Conservation (phyloP, 2,113 vertebrate genomes). For the Microcebus lehilahytsara region DNA sequence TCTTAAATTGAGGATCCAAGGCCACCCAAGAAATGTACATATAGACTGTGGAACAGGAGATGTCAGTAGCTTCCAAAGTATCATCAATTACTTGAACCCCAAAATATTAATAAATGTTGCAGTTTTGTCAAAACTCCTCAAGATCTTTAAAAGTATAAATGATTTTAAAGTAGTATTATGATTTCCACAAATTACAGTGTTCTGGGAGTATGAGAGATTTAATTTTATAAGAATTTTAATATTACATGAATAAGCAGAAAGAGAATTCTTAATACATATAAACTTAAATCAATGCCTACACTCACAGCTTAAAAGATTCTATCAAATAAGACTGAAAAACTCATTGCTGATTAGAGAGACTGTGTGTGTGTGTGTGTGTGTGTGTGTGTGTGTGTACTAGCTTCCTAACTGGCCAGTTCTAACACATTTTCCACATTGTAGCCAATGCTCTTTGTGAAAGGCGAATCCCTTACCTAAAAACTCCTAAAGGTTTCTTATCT, state of each 20-base stretch:
- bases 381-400: not conserved
- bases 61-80: not conserved
- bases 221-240: slow-evolving; percentile 28
- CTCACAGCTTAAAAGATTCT: not conserved
- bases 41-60: not conserved
- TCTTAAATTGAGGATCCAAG: not conserved
- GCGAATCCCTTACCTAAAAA: not conserved
- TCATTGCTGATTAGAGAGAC: not conserved
- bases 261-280: not conserved
- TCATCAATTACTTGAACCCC: not conserved
- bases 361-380: not conserved
- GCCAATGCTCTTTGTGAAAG: not conserved
- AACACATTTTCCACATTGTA: not conserved
- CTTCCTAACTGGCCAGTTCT: not conserved
- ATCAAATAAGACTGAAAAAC: not conserved
- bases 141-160: not conserved
- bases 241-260: not conserved
- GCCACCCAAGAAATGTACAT: not conserved
- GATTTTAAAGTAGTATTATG: not conserved
- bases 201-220: not conserved
- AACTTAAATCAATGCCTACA: not conserved
- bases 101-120: not conserved
- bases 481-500: not conserved
- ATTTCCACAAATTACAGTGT: not conserved
- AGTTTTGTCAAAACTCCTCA: not conserved